These are phyloP conservation scores for Forbesichthys papilliferus DNA, from an alignment of 2,113 vertebrate genomes.

Conservation along the genomic window DNA sequence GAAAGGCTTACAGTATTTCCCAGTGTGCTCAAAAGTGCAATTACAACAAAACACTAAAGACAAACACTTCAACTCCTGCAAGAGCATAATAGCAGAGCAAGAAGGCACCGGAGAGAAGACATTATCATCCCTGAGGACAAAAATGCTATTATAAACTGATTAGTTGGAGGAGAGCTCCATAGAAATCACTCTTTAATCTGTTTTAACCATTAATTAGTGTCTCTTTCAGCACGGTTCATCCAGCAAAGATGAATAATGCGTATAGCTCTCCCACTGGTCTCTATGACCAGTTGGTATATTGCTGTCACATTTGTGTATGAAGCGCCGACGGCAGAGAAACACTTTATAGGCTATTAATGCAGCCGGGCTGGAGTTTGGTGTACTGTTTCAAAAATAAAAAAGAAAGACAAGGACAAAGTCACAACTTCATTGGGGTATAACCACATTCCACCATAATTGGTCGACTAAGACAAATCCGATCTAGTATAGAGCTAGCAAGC, in stretches of 20 bases:
- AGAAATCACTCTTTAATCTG: constrained; percentile 69
- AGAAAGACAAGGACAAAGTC: constrained; percentile 25
- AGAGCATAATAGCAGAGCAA: constrained; percentile 56
- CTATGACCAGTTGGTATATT: constrained; percentile 62
- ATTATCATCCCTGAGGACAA: constrained; percentile 61
- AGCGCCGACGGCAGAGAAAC: constrained; percentile 57
- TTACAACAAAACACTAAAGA: constrained; percentile 32
- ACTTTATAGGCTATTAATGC: constrained; percentile 45
- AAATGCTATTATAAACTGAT: constrained; percentile 72
- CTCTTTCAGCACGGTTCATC: constrained; percentile 66
- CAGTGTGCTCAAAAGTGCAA: constrained; percentile 9
- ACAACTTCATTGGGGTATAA: constrained; percentile 10
- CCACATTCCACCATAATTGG: constrained; percentile 40
- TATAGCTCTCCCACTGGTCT: constrained; percentile 61
- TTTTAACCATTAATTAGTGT: constrained; percentile 74
- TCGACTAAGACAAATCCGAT: constrained; percentile 24
- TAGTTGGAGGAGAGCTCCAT: constrained; percentile 69
- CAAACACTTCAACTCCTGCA: constrained; percentile 34
- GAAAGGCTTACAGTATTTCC: neutral
- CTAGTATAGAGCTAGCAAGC: too few species aligned
- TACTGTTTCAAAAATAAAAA: neutral
- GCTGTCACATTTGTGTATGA: constrained; percentile 69
- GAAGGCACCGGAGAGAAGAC: constrained; percentile 57
- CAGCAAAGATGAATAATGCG: constrained; percentile 63
- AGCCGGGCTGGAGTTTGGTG: constrained; percentile 19